Base-by-base conservation (phyloP, 2,797 vertebrate species). In the Bovichtus diacanthus region DNA sequence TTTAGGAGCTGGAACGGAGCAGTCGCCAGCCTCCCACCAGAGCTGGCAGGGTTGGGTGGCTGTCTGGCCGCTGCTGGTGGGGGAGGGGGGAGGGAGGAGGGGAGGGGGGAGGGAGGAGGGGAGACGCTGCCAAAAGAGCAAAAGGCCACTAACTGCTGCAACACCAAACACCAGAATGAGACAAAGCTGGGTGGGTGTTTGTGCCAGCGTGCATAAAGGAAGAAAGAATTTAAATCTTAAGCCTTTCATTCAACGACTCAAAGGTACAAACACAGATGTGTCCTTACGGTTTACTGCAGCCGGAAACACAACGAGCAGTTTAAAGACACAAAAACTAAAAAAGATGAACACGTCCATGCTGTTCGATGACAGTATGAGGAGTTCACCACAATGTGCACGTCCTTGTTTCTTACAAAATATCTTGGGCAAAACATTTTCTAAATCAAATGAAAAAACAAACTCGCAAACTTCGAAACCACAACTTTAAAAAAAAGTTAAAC, bases 1-100 rank as follows among this genome's bases (percentile, higher is more conserved):
- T 92, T 92, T 88, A 87, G 80, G 70, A 88, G 86, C 89, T 87
- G 86, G 78, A 90, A 83, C 74, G 0, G 84, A 91, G 81, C 80
- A 80, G 87, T 86, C 70, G 74, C 81, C 88, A 88, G 77, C 84
- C 86, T 91, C 91, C 80, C 80, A 86, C 87, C 83, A 76, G 78
- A 75, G 82, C 74, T 90, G 92, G 88, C 89, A 89, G 75, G 50
- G 69, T 74, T 70, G 75, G 64, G 46, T 78, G 80, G 78, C 83
- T 90, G 76, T 82, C 75, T 89, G 87, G 87, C 76, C 29, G 34
- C 70, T 74, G 83, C 31, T 83, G 78, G 56, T 38, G 70, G 47
- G 31, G 38, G 63, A 54, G 25, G 34, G 1, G 16, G 18, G 36
- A 31, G 6, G 25, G 31, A 47, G 2, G 53, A 9, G 21, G 1